Percentiles rank a stretch among this genome's conserved stretches.
phyloP scores from a whole-genome alignment of 1,140 invertebrate species.

The Acromyrmex charruanus region DNA sequence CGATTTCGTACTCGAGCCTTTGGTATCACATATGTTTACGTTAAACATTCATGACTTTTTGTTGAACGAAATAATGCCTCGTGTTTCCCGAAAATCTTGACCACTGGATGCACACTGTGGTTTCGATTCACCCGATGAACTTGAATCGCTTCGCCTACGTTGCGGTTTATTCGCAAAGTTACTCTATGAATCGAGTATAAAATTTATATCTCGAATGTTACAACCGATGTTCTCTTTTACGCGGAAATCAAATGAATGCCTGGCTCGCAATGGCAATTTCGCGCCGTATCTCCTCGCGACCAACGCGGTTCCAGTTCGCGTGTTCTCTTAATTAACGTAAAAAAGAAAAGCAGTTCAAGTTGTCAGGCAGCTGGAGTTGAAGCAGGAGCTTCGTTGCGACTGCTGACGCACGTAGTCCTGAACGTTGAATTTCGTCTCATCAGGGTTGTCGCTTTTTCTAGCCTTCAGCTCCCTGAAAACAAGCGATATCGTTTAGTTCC shows the following conservation, averaged over 20 bases:
- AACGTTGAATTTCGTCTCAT: conserved; percentile 89
- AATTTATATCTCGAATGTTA: conserved; percentile 8
- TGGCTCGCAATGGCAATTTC: not conserved
- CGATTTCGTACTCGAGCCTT: conserved; percentile 12
- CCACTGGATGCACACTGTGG: not conserved
- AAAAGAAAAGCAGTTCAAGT: conserved; percentile 76
- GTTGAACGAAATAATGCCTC: not conserved
- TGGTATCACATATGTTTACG: not conserved
- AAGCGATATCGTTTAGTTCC: conserved; percentile 7
- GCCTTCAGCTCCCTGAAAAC: conserved; percentile 89
- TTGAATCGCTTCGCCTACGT: not conserved
- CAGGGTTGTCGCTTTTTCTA: conserved; percentile 86
- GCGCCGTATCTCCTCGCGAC: not conserved
- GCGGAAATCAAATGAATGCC: conserved; percentile 19
- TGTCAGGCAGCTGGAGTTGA: conserved; percentile 82
- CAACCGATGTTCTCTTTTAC: not conserved
- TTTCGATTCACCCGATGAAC: not conserved
- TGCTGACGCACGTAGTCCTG: conserved; percentile 90
- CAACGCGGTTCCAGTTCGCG: not conserved
- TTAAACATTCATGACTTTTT: no score
- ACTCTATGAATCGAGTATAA: conserved; percentile 21
- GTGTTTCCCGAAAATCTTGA: not conserved
- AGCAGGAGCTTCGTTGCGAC: conserved; percentile 87
- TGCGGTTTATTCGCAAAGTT: not conserved
- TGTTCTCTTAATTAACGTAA: conserved; percentile 23